Evolutionary conservation across 2,888 invertebrate genomes (phyloP), one percentile per base, ranked within the genome.

Genomic region (Ashinkailepas kermadecensis): DNA sequence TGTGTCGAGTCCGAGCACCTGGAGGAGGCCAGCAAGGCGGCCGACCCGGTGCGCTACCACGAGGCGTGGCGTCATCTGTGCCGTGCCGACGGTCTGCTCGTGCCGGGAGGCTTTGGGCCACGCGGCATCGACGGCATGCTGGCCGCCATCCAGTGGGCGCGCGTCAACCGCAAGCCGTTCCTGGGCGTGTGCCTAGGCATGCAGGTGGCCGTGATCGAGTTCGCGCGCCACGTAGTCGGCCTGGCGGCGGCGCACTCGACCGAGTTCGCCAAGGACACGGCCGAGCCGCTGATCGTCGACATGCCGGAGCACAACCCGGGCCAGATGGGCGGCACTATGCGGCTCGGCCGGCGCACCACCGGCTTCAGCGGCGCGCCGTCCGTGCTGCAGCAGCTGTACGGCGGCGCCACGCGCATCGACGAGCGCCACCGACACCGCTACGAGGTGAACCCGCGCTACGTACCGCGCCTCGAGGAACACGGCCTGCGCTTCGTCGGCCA

Each of bases 241-340:
- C 87, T 94, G 82, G 89, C 91, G 81, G 93, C 91, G 84, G 97
- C 98, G 0, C 93, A 96, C 86, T 93, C 94, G 6, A 94, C 94
- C 0, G 99, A 99, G 89, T 92, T 95, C 65, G 90, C 93, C 85
- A 91, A 93, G 0, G 88, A 92, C 6, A 92, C 94, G 18, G 89
- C 89, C 64, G 89, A 94, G 87, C 94, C 95, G 59, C 89, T 98
- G 67, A 95, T 99, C 9, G 94, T 99, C 83, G 98, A 99, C 86
- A 99, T 99, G 99, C 98, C 99, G 0, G 99, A 99, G 88, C 97
- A 99, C 88, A 95, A 96, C 87, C 92, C 93, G 0, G 97, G 95
- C 0, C 91, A 93, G 85, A 91, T 96, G 90, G 99, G 99, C 3
- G 99, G 98, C 13, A 99, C 99, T 0, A 99, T 99, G 99, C 90